These are phyloP conservation scores for Zophobas atratus DNA, from an alignment of 1,140 invertebrate species.

Conservation along the genomic window DNA sequence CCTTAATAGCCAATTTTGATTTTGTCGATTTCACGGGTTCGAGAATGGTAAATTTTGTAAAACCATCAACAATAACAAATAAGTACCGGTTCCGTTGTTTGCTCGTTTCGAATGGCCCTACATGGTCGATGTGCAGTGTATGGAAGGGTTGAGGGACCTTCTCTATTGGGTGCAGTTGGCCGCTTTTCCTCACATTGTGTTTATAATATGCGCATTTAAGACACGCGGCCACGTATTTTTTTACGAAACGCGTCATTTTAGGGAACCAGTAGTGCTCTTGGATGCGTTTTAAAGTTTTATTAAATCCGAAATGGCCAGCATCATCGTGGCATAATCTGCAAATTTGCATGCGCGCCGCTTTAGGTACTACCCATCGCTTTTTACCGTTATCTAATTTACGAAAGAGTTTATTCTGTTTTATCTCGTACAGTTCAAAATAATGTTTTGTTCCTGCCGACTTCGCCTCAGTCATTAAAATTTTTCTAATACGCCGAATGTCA, in stretches of 20 bases:
- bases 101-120: slow-evolving; percentile 10
- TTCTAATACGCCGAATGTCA: neutral
- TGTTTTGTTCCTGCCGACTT: neutral
- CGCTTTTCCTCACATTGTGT: neutral
- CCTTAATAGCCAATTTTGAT: neutral
- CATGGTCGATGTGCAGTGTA: neutral
- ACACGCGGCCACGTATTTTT: neutral
- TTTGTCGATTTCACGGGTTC: neutral
- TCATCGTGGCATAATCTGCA: neutral
- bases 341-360: neutral
- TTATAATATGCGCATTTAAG: neutral
- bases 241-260: neutral
- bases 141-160: neutral
- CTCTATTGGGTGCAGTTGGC: slow-evolving; percentile 7
- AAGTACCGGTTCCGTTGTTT: neutral
- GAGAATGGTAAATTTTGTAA: neutral
- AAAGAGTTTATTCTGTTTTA: neutral
- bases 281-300: neutral
- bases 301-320: neutral
- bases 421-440: neutral
- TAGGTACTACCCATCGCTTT: neutral
- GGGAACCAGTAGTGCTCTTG: neutral
- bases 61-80: neutral
- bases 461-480: neutral
- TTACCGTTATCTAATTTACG: neutral